Base-by-base conservation (phyloP, 2,888 invertebrate species). In the Caenorhabditis auriculariae region DNA sequence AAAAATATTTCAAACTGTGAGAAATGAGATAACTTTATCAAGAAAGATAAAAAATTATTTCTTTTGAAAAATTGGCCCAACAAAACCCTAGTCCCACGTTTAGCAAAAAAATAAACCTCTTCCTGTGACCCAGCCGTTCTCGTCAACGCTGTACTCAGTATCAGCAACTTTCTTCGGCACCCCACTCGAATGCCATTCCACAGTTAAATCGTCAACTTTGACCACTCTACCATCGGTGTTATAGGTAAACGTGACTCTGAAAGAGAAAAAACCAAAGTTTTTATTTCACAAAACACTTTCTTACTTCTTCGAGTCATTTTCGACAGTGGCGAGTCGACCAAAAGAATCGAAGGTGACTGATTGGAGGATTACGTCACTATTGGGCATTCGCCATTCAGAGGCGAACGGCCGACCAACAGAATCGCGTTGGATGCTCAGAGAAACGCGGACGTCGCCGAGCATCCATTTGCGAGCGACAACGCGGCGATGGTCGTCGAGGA, bases 161-260 rank as follows among this genome's bases (percentile, higher is more conserved):
- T 54, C 57, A n/a, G 55, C 54, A 37, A 57, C 61, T 6, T 41
- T 53, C 43, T 63, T 61, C 27, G 57, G 35, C 1, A 67, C 53
- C 49, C 72, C 69, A 29, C 69, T 66, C 17, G 53, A 44, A 46
- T 57, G 56, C 54, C 60, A 70, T 42, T 69, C 69, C 2, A 69
- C 53, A 9, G 52, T 45, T 23, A 48, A 38, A 55, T 68, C 68
- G 9, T 59, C 58, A 19, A 69, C 57, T 7, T 53, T 60, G 24
- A 53, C 58, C 6, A 63, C 32, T 26, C 68, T 54, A 12, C 62
- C 62, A 44, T 65, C 60, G 2, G 52, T 49, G 37, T 72, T 66
- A 38, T 60, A 72, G 3, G 50, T 29, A 9, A 64, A 28, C 28
- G 45, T n/a, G n/a, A n/a, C n/a, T n/a, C n/a, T n/a, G n/a, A n/a